Conservation (phyloP, 1,140 invertebrate genomes). For the Cyclina sinensis region DNA sequence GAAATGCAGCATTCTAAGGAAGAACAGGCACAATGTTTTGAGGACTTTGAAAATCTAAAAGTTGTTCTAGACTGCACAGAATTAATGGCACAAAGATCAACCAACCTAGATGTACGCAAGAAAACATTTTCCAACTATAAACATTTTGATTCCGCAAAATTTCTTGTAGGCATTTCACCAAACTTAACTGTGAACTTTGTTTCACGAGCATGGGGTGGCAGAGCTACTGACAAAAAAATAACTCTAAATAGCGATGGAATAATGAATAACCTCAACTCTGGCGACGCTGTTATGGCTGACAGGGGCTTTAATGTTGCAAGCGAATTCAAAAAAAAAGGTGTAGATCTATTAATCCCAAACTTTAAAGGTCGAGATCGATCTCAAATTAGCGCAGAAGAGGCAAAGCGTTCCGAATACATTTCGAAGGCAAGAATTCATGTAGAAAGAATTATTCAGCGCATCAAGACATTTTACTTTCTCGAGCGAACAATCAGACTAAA, state of each 20-base stretch:
- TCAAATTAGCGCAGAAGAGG: not conserved
- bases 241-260: not conserved
- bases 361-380: constrained; percentile 40
- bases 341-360: constrained; percentile 6
- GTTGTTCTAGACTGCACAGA: constrained; percentile 9
- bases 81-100: too few species aligned
- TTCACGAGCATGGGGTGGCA: constrained; percentile 31
- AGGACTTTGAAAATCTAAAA: not conserved
- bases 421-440: constrained; percentile 42
- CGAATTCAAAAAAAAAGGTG: constrained; percentile 24
- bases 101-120: too few species aligned
- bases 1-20: too few species aligned
- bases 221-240: constrained; percentile 43
- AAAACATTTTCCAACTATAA: too few species aligned
- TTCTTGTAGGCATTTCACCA: constrained; percentile 19
- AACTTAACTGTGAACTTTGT: constrained; percentile 34
- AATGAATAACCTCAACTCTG: not conserved
- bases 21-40: too few species aligned
- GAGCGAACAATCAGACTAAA: constrained; percentile 20
- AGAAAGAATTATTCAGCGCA: too few species aligned
- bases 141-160: constrained; percentile 47
- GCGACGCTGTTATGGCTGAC: constrained; percentile 36
- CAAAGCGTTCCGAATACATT: constrained; percentile 14
- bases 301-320: constrained; percentile 8
- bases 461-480: too few species aligned